A percentile compares a stretch with the other conserved stretches of the same genome.
Conservation (phyloP, 1,140 invertebrate genomes). For the Lepidurus packardi region DNA sequence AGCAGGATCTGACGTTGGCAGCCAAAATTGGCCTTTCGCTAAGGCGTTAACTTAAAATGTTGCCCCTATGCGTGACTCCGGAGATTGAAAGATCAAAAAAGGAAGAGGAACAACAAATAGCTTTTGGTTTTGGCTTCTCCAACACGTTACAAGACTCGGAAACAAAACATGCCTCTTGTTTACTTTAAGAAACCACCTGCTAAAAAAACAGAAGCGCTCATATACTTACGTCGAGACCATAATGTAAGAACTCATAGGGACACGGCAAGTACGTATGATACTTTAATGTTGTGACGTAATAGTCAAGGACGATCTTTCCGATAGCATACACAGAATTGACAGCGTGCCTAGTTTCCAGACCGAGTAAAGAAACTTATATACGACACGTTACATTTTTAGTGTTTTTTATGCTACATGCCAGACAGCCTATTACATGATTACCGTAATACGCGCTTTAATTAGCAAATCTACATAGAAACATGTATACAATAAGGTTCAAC, state of each 20-base stretch:
- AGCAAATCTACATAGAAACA: too few relatives aligned
- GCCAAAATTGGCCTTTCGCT: not conserved
- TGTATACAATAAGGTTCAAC: not conserved
- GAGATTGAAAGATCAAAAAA: not conserved
- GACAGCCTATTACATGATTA: too few relatives aligned
- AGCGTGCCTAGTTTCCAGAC: not conserved
- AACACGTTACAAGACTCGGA: not conserved
- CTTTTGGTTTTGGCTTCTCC: not conserved
- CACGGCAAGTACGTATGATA: not conserved
- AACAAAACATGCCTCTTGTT: not conserved
- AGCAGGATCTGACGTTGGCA: not conserved
- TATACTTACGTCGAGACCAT: not conserved
- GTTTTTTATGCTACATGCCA: too few relatives aligned
- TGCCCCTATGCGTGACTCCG: not conserved
- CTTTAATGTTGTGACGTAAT: slow-evolving; percentile 1
- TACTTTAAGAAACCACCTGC: not conserved
- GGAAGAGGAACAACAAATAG: too few relatives aligned
- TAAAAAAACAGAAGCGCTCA: not conserved
- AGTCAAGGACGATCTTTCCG: not conserved
- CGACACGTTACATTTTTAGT: not conserved
- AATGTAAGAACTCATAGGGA: not conserved
- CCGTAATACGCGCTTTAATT: too few relatives aligned
- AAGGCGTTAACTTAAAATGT: not conserved
- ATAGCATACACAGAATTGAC: not conserved
- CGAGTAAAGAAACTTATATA: not conserved